These are phyloP conservation scores for Cryptotis parvus DNA, from an alignment of 2,113 vertebrate genomes.

Conservation along the genomic window DNA sequence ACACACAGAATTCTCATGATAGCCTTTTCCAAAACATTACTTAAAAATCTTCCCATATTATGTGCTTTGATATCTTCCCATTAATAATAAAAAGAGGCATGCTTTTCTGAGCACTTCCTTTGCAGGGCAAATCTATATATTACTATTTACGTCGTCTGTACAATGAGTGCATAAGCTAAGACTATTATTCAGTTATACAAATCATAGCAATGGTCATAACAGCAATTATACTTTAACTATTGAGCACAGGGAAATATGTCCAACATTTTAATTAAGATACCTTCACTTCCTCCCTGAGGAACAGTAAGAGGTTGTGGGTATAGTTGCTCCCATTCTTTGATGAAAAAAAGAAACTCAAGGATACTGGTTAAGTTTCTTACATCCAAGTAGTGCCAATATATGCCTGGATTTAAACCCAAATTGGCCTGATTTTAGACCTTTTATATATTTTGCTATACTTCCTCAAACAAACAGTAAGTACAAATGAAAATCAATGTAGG, in stretches of 20 bases:
- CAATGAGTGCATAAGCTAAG: background rate
- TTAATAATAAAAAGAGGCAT: constrained; percentile 1
- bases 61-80: background rate
- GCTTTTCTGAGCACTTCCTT: background rate
- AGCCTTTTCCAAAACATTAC: background rate
- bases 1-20: background rate
- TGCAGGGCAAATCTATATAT: background rate
- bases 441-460: background rate
- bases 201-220: background rate
- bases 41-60: constrained; percentile 18
- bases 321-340: background rate
- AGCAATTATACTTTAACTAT: background rate
- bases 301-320: background rate
- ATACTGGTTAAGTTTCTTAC: background rate
- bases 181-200: background rate
- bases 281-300: background rate
- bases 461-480: background rate
- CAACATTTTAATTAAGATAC: background rate
- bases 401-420: background rate
- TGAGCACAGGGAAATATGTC: background rate
- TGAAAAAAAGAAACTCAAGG: background rate
- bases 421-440: background rate
- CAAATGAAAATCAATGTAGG: background rate
- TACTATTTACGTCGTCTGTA: background rate
- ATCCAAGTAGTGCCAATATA: background rate